Evolutionary conservation across 2,797 vertebrate species (phyloP), one percentile per base, ranked within the genome.

Genomic region (Clarias laeviceps): DNA sequence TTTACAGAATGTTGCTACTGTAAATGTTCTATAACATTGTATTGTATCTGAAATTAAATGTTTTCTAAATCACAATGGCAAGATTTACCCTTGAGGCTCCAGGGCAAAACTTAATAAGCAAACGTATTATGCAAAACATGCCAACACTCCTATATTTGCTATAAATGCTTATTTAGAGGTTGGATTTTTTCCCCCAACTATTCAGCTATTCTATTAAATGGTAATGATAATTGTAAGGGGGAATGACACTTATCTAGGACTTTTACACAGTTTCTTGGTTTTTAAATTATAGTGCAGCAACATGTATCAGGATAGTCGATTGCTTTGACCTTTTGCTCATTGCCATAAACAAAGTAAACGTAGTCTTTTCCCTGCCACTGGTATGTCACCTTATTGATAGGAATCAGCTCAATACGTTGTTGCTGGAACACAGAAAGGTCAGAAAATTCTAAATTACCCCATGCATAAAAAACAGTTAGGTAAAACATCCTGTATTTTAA

Each of bases 331-430:
- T 93, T 89, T 70, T 92, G 93, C 88, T 96, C 96, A 37, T 92
- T 95, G 65, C 96, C 96, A 70, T 94, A 96, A 73, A 96, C 93
- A 92, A 93, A 96, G 89, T 95, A 97, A 70, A 92, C 45, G 56
- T 94, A 88, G 0, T 87, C 34, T n/a, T 92, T 93, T 83, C 88
- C 94, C 91, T 95, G 94, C 96, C 96, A 97, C 1, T 78, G 72
- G 89, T 96, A 97, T 18, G 85, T 91, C 77, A 95, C 95, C 85
- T 93, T 96, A 72, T 95, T 95, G 82, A 96, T 90, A 0, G 96
- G 95, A 85, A 97, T 95, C 91, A 96, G 88, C 88, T 96, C 95
- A 40, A 97, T 93, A 45, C 89, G 94, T 88, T 97, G 96, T 89
- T 94, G 94, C 96, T 97, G 93, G 40, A 91, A 87, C 17, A 78